Conservation (phyloP, 2,888 invertebrate species). For the Lepidochrysops patricia region DNA sequence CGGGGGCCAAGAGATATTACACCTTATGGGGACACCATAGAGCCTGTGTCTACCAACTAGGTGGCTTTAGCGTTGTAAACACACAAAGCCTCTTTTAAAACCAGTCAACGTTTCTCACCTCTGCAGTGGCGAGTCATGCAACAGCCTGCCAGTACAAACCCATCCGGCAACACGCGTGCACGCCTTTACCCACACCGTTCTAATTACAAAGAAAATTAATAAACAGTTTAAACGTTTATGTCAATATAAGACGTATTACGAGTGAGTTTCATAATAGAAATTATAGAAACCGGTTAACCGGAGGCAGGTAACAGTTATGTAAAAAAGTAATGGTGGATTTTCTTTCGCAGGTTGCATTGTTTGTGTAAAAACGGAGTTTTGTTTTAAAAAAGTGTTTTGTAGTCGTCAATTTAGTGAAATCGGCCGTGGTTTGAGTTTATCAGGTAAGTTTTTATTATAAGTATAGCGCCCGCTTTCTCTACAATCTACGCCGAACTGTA, state of each 20-base stretch:
- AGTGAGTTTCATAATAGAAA: constrained; percentile 22
- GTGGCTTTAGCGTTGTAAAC: constrained; percentile 20
- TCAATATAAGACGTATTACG: not conserved
- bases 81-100: constrained; percentile 37
- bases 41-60: constrained; percentile 4
- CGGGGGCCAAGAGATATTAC: constrained; percentile 13
- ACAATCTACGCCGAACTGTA: constrained; percentile 9
- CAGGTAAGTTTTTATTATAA: constrained; percentile 46
- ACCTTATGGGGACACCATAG: constrained; percentile 17
- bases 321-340: constrained; percentile 43
- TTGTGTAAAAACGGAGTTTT: constrained; percentile 40
- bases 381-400: constrained; percentile 38
- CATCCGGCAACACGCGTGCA: constrained; percentile 33
- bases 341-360: constrained; percentile 48
- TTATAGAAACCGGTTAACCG: constrained; percentile 38
- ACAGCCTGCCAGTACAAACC: constrained; percentile 21
- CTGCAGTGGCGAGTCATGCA: constrained; percentile 22
- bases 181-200: constrained; percentile 21
- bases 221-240: not conserved
- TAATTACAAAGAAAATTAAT: constrained; percentile 1
- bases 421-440: constrained; percentile 29
- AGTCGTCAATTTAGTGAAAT: constrained; percentile 40
- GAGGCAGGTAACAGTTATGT: constrained; percentile 57
- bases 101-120: constrained; percentile 37
- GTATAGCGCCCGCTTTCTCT: constrained; percentile 37